phyloP scores from a whole-genome alignment of 35 echinoderm and acorn worm species.

The Ptychodera flava region DNA sequence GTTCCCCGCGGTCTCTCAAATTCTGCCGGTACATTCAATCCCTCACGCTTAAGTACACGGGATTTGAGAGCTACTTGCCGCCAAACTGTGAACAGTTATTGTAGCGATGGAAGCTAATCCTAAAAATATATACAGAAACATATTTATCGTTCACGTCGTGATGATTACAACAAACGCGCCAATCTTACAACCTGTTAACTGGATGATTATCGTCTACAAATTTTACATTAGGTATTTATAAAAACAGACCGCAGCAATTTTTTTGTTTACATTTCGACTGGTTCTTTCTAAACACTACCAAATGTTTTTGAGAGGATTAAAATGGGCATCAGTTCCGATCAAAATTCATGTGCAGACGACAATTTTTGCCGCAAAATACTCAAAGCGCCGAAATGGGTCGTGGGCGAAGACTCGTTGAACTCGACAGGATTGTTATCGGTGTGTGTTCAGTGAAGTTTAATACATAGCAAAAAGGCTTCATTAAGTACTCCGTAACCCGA shows the following conservation, averaged over 20 bases:
- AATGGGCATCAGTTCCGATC: no score
- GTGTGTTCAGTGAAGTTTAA: neutral
- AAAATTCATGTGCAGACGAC: neutral
- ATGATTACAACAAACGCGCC: neutral
- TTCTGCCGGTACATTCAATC: neutral
- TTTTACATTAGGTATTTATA: no score
- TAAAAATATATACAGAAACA: neutral
- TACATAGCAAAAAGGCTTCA: constrained; percentile 1
- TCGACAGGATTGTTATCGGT: neutral
- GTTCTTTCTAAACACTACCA: no score
- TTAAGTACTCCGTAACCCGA: neutral
- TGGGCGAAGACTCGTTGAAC: neutral
- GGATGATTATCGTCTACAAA: neutral
- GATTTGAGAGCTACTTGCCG: neutral
- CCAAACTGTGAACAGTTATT: neutral
- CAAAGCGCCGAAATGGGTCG: neutral
- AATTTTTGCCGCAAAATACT: neutral
- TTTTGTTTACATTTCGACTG: no score
- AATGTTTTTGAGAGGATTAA: no score
- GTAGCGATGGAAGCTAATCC: neutral
- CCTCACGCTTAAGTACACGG: neutral
- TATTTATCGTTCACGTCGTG: neutral
- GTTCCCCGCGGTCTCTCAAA: neutral
- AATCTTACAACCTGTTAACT: neutral
- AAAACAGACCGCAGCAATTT: no score